Conservation (phyloP, 1,140 invertebrate genomes). For the Plodia interpunctella region DNA sequence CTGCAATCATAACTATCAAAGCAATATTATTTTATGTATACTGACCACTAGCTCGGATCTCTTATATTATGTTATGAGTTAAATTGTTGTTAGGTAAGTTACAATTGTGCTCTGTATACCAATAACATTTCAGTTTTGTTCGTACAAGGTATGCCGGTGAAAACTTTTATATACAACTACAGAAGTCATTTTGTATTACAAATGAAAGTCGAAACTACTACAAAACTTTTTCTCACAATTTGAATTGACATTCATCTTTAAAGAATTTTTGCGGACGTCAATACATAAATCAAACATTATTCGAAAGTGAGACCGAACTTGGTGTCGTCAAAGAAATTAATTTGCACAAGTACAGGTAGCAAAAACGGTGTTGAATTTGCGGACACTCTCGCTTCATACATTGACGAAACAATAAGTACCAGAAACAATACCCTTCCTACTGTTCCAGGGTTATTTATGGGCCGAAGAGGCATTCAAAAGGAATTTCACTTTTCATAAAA, state of each 20-base stretch:
- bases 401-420: conserved; percentile 71
- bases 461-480: conserved; percentile 65
- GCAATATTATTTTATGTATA: too few species aligned
- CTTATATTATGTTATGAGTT: too few species aligned
- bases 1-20: too few species aligned
- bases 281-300: conserved; percentile 7
- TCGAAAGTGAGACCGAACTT: conserved; percentile 31
- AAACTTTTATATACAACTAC: too few species aligned
- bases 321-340: conserved; percentile 24
- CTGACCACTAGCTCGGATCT: too few species aligned
- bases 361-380: conserved; percentile 42
- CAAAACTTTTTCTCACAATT: background rate
- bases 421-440: conserved; percentile 69
- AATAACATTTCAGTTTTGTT: too few species aligned
- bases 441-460: conserved; percentile 72
- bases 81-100: too few species aligned
- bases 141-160: too few species aligned
- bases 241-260: background rate
- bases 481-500: conserved; percentile 77
- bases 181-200: too few species aligned
- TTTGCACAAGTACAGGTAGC: conserved; percentile 44
- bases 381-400: conserved; percentile 53
- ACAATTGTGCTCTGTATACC: too few species aligned
- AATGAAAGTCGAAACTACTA: too few species aligned
- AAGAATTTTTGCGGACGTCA: background rate